phyloP scores from a whole-genome alignment of 2,797 vertebrate genomes.

The Falco concolor region DNA sequence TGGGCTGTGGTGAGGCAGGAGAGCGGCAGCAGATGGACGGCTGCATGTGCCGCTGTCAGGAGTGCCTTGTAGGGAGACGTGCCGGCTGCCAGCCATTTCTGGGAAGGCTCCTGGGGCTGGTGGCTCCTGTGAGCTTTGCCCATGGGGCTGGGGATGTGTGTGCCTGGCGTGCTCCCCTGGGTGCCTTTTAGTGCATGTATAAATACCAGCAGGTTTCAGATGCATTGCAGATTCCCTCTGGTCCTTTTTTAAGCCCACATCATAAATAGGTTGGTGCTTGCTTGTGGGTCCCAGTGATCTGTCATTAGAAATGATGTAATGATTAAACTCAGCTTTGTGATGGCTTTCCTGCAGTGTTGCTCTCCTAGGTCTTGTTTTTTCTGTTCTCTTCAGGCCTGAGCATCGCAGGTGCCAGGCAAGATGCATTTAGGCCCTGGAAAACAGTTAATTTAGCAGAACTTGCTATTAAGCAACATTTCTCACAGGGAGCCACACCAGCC shows the following conservation, averaged over 20 bases:
- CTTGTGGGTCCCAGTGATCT: neutral
- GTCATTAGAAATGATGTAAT: neutral
- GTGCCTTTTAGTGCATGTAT: neutral
- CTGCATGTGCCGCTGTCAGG: neutral
- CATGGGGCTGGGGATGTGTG: rapidly evolving
- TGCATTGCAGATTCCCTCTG: neutral
- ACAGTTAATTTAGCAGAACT: slow-evolving; percentile 7
- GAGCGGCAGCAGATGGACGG: neutral
- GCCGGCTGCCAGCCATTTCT: neutral
- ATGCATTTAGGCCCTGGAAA: neutral
- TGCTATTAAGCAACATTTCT: neutral
- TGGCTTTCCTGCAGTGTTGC: neutral
- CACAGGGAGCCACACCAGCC: neutral
- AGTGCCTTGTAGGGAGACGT: slow-evolving; percentile 43
- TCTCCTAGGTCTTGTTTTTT: neutral
- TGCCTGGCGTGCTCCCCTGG: neutral
- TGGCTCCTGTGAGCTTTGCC: neutral
- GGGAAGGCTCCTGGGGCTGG: neutral
- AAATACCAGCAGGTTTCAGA: slow-evolving; percentile 26
- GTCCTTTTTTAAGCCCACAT: neutral
- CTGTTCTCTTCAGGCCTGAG: neutral
- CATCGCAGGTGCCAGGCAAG: neutral
- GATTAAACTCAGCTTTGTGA: neutral
- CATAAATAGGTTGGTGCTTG: neutral
- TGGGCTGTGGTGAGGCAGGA: rapidly evolving